phyloP scores from a whole-genome alignment of 2,888 invertebrate species.

The Nomada goodeniana region DNA sequence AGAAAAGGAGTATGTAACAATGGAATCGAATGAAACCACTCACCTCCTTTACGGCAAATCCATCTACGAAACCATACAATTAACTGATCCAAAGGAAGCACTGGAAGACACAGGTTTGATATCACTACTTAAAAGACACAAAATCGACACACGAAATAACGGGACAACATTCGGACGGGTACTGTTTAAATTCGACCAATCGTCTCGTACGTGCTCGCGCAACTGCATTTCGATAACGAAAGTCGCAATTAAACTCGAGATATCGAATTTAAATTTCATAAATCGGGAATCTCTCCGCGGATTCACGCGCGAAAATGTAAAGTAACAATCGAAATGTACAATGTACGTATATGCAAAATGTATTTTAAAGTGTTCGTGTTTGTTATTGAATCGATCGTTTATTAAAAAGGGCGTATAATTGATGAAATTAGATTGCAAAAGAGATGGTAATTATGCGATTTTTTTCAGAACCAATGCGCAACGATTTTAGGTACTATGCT shows the following conservation, averaged over 20 bases:
- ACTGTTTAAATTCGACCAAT: slow-evolving; percentile 39
- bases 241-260: background rate
- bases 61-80: slow-evolving; percentile 46
- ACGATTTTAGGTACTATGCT: slow-evolving; percentile 56
- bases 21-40: slow-evolving; percentile 69
- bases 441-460: background rate
- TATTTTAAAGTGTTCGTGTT: background rate
- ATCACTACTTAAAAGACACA: background rate
- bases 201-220: background rate
- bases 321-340: background rate
- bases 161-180: background rate
- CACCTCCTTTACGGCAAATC: slow-evolving; percentile 62
- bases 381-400: background rate
- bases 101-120: slow-evolving; percentile 40
- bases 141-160: background rate
- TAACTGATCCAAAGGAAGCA: slow-evolving; percentile 37
- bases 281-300: background rate
- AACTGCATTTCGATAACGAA: background rate
- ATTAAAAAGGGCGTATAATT: no score
- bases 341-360: background rate
- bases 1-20: slow-evolving; percentile 38
- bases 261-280: background rate
- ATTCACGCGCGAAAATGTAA: background rate
- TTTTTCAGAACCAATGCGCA: slow-evolving; percentile 40
- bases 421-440: background rate